Conservation (phyloP, 2,113 vertebrate genomes). For the Danio rerio region GRCz12tu NC_133176.1:44841001-44841500, state of each 20-base stretch:
- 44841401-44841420: conserved; percentile 58
- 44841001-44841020: conserved; percentile 49
- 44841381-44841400: conserved; percentile 56
- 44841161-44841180: conserved; percentile 63
- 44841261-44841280: conserved; percentile 55
- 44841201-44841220: conserved; percentile 59
- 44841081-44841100: conserved; percentile 60
- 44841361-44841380: conserved; percentile 51
- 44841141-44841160: conserved; percentile 62
- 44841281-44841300: conserved; percentile 62
- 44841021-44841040: conserved; percentile 61
- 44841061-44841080: conserved; percentile 57
- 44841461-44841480: neutral
- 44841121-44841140: conserved; percentile 59
- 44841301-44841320: conserved; percentile 62
- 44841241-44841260: conserved; percentile 59
- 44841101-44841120: conserved; percentile 60
- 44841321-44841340: conserved; percentile 61
- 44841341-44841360: conserved; percentile 58
- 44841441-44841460: conserved; percentile 5
- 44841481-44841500: too few species aligned
- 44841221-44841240: conserved; percentile 60
- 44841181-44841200: conserved; percentile 61
- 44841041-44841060: conserved; percentile 52
- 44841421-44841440: conserved; percentile 38